phyloP scores from a whole-genome alignment of 2,113 vertebrate genomes.

The Baryphthengus martii region DNA sequence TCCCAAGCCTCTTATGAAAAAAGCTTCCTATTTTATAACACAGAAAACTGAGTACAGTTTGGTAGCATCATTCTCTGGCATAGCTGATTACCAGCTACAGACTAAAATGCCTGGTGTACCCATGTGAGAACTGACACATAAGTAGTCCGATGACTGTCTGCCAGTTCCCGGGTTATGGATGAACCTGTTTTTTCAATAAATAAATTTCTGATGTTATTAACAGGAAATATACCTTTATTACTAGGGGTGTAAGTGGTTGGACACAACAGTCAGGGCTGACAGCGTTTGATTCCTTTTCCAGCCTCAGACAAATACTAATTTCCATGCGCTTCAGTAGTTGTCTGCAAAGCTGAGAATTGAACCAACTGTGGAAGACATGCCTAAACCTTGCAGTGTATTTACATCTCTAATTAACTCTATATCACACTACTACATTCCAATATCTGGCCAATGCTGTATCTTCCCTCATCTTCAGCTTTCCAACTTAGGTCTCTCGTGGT shows the following conservation, averaged over 20 bases:
- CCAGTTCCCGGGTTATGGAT: neutral
- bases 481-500: neutral
- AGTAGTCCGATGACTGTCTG: neutral
- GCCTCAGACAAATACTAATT: neutral
- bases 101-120: neutral
- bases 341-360: neutral
- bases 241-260: neutral
- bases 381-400: neutral
- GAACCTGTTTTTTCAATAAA: neutral
- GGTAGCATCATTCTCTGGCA: neutral
- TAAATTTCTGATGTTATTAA: neutral
- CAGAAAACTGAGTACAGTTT: slow-evolving; percentile 22
- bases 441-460: neutral
- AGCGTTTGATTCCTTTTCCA: neutral
- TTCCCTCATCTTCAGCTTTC: neutral
- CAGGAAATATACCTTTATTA: neutral
- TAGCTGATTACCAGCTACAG: neutral
- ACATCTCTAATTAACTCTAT: neutral
- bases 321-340: neutral
- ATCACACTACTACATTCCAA: neutral
- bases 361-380: neutral
- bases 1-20: neutral
- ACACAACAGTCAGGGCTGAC: neutral
- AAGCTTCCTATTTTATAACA: neutral
- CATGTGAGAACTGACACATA: neutral